phyloP scores from a whole-genome alignment of 2,797 vertebrate genomes.

The Hafferia zeledoni region DNA sequence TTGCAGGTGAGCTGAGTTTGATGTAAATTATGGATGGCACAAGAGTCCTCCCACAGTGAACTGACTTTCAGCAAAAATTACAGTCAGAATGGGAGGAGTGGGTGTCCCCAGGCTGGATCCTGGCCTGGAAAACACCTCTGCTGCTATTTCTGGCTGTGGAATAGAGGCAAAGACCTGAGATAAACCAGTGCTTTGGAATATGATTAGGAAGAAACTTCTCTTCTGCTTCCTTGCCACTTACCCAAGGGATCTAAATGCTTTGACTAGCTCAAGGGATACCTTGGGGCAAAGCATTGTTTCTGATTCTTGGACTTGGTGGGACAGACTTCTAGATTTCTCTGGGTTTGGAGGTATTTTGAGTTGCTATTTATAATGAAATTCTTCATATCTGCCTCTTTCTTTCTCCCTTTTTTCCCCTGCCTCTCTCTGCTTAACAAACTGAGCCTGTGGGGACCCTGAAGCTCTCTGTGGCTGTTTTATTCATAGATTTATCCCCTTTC shows the following conservation, averaged over 20 bases:
- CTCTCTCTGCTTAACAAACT: background rate
- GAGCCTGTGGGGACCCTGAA: background rate
- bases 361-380: background rate
- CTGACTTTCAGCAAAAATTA: background rate
- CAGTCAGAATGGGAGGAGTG: background rate
- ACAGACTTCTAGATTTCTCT: background rate
- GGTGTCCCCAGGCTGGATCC: background rate
- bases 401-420: background rate
- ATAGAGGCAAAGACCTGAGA: background rate
- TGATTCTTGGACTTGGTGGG: background rate
- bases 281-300: background rate
- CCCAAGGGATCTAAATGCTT: background rate
- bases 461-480: constrained; percentile 47
- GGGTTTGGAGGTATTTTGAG: background rate
- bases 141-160: background rate
- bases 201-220: background rate
- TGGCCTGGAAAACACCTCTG: constrained; percentile 23
- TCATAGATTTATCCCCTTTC: constrained; percentile 50
- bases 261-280: background rate
- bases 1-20: background rate
- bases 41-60: background rate
- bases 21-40: background rate
- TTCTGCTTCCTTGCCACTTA: background rate
- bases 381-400: background rate
- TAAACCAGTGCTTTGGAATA: background rate